Evolutionary conservation across 2,888 invertebrate genomes (phyloP).

Genomic region (Ferrisia virgata): DNA sequence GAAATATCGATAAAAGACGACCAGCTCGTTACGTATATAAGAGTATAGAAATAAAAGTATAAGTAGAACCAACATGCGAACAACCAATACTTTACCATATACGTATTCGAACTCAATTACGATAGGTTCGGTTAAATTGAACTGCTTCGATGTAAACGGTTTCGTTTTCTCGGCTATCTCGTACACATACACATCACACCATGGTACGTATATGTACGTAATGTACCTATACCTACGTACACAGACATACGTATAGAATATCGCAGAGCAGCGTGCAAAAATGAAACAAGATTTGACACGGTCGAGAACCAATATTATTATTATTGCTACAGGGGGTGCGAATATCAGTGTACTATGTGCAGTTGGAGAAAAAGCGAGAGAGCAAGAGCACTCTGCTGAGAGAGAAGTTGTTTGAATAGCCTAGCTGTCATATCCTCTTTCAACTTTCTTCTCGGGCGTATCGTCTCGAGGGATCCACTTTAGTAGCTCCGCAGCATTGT

Average conservation of each 20-base stretch:
- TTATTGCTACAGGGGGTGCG: constrained; percentile 31
- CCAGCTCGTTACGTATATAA: background rate
- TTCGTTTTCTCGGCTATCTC: background rate
- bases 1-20: background rate
- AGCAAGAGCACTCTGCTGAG: background rate
- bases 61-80: background rate
- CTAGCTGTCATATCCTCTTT: constrained; percentile 44
- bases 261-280: constrained; percentile 21
- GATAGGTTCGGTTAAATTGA: constrained; percentile 41
- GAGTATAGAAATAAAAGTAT: background rate
- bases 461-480: constrained; percentile 44
- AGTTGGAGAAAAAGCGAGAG: background rate
- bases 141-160: constrained; percentile 41
- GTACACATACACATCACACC: background rate
- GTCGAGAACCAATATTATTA: constrained; percentile 45
- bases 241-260: background rate
- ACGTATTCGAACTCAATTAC: constrained; percentile 43
- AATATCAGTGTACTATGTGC: background rate
- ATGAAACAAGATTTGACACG: constrained; percentile 45
- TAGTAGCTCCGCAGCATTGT: background rate
- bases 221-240: too few relatives aligned
- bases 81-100: background rate
- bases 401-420: constrained; percentile 41
- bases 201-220: background rate
- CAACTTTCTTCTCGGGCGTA: constrained; percentile 28